phyloP scores from a whole-genome alignment of 2,888 invertebrate genomes.

The Xestia sexstrigata region DNA sequence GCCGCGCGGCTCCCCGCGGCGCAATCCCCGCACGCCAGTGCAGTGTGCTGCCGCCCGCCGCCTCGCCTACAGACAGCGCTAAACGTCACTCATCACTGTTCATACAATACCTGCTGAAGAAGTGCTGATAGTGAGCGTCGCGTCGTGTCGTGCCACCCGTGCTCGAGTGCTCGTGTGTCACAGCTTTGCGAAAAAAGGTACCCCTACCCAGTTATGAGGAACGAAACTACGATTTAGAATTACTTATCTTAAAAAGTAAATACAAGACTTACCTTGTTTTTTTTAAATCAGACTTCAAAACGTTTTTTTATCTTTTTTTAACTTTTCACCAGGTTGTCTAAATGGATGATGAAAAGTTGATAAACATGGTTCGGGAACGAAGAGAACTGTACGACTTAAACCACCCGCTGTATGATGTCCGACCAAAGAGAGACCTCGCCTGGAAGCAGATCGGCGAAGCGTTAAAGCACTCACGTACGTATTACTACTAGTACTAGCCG shows the following conservation, averaged over 20 bases:
- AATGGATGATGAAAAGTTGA: slow-evolving; percentile 48
- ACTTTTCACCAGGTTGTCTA: not conserved
- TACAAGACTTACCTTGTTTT: no score
- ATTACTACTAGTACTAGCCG: no score
- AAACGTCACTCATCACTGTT: not conserved
- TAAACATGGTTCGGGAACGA: slow-evolving; percentile 48
- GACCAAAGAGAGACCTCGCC: slow-evolving; percentile 36
- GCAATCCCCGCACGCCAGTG: slow-evolving; percentile 1
- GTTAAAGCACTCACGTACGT: slow-evolving; percentile 37
- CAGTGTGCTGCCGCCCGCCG: not conserved
- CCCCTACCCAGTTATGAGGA: not conserved
- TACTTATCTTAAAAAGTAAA: not conserved
- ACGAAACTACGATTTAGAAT: not conserved
- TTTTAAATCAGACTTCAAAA: no score
- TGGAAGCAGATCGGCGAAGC: slow-evolving; percentile 39
- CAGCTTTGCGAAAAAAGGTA: not conserved
- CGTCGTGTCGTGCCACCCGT: not conserved
- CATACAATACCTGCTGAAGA: not conserved
- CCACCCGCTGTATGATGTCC: slow-evolving; percentile 46
- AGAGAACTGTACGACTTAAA: slow-evolving; percentile 49
- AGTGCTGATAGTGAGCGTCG: not conserved
- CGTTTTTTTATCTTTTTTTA: no score
- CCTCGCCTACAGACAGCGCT: not conserved
- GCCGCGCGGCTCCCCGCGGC: slow-evolving; percentile 43
- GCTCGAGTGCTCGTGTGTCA: not conserved